A percentile compares a stretch with the other conserved stretches of the same genome.
phyloP scores from a whole-genome alignment of 2,888 invertebrate species.

The Lasius fuliginosus region DNA sequence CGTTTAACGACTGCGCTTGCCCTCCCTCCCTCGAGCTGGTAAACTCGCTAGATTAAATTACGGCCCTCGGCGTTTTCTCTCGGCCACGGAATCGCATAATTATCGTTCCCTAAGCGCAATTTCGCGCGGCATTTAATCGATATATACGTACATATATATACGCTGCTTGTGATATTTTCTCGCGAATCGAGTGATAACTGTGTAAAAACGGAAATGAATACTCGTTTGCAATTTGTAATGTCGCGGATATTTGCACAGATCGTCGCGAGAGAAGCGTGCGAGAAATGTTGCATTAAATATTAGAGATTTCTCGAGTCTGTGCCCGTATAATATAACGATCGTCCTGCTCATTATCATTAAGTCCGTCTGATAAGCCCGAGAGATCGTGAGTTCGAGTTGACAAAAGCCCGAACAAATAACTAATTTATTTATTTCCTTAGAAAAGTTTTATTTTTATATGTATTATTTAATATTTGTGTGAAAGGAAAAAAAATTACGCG shows the following conservation, averaged over 20 bases:
- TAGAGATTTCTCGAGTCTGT: not conserved
- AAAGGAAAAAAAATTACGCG: not conserved
- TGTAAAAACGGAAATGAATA: constrained; percentile 35
- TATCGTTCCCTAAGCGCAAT: constrained; percentile 18
- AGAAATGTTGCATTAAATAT: constrained; percentile 33
- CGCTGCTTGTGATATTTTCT: constrained; percentile 30
- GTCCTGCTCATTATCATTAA: constrained; percentile 16
- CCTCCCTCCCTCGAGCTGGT: not conserved
- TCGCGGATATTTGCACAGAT: not conserved
- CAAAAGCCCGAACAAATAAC: not conserved
- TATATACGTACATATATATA: not conserved
- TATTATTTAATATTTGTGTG: not conserved
- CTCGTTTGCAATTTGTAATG: constrained; percentile 28
- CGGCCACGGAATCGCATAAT: constrained; percentile 40
- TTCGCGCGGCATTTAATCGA: not conserved
- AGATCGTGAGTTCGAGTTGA: not conserved
- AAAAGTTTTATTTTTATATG: not conserved
- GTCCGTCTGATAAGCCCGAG: not conserved
- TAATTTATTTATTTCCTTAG: not conserved
- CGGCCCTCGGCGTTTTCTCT: constrained; percentile 41
- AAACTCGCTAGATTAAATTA: constrained; percentile 37
- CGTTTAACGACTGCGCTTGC: constrained; percentile 4
- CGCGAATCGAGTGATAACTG: not conserved
- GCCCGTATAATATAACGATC: constrained; percentile 10
- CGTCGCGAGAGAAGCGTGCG: constrained; percentile 22